Percentiles rank a stretch among this genome's conserved stretches.
phyloP scores from a whole-genome alignment of 2,797 vertebrate species.

The Gallinago solitaria region DNA sequence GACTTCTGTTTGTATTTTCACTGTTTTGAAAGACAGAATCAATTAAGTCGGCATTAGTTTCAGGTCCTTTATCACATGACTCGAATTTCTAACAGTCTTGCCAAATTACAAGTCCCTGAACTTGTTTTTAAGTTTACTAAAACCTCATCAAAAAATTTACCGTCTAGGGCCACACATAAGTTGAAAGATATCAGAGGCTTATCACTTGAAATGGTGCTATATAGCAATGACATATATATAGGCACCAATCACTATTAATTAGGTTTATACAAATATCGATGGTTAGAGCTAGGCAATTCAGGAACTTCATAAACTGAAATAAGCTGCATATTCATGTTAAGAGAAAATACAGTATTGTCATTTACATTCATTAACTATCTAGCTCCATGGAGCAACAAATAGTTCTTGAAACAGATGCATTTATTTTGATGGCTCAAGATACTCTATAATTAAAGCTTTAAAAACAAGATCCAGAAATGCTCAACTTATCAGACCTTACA shows the following conservation, averaged over 20 bases:
- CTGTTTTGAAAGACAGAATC: background rate
- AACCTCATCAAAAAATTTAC: background rate
- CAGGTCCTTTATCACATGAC: background rate
- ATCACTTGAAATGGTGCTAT: background rate
- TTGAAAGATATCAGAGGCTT: background rate
- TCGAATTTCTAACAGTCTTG: background rate
- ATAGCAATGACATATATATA: background rate
- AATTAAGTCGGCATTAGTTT: background rate
- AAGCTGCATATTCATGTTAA: background rate
- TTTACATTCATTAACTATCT: background rate
- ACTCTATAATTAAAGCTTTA: background rate
- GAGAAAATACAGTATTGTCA: background rate
- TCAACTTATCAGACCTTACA: background rate
- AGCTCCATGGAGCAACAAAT: background rate
- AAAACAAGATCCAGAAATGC: background rate
- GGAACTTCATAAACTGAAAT: background rate
- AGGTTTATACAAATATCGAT: background rate
- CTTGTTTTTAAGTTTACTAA: background rate
- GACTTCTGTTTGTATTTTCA: background rate
- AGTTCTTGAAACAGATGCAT: background rate
- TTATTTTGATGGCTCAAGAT: background rate
- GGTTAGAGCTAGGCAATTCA: background rate
- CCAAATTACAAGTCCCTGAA: background rate
- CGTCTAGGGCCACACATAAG: background rate
- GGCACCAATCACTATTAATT: background rate